Percentiles rank a stretch among this genome's conserved stretches.
These are phyloP conservation scores for Acrossocheilus wenchowensis DNA, from an alignment of 2,797 vertebrate genomes.

Conservation along the genomic window DNA sequence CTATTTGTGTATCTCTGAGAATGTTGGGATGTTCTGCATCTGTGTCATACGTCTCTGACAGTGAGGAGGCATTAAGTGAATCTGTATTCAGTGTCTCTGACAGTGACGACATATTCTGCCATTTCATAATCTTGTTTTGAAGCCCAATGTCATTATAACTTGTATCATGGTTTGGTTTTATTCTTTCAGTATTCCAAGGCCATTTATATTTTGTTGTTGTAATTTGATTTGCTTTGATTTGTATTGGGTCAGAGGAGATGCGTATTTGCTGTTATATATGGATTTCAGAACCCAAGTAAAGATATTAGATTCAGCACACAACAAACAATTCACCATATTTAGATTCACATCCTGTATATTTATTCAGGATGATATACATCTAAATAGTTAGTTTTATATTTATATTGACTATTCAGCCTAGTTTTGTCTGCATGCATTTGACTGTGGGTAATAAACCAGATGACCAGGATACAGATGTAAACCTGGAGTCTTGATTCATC, in stretches of 20 bases:
- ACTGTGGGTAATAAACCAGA: too few relatives aligned
- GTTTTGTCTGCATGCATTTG: background rate
- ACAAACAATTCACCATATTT: conserved; percentile 2
- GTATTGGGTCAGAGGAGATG: conserved; percentile 14
- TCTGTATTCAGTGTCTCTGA: conserved; percentile 34
- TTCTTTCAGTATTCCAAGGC: conserved; percentile 20
- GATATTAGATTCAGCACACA: conserved; percentile 11
- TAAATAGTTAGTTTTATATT: background rate
- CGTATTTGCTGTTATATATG: background rate
- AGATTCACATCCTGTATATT: conserved; percentile 4
- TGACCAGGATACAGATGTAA: background rate
- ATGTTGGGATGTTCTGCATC: background rate
- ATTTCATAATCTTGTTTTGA: conserved; percentile 41
- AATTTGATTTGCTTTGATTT: conserved; percentile 37
- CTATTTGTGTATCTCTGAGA: background rate
- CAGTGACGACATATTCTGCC: conserved; percentile 38
- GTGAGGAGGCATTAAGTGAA: conserved; percentile 1
- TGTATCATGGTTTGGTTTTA: conserved; percentile 25
- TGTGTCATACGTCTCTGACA: background rate
- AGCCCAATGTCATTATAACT: conserved; percentile 2
- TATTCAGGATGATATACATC: background rate
- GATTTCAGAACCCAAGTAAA: conserved; percentile 15
- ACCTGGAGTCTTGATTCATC: background rate
- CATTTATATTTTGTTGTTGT: conserved; percentile 24
- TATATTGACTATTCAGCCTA: background rate